Evolutionary conservation across 2,888 invertebrate genomes (phyloP).

Genomic region (Andricus quercusramuli): DNA sequence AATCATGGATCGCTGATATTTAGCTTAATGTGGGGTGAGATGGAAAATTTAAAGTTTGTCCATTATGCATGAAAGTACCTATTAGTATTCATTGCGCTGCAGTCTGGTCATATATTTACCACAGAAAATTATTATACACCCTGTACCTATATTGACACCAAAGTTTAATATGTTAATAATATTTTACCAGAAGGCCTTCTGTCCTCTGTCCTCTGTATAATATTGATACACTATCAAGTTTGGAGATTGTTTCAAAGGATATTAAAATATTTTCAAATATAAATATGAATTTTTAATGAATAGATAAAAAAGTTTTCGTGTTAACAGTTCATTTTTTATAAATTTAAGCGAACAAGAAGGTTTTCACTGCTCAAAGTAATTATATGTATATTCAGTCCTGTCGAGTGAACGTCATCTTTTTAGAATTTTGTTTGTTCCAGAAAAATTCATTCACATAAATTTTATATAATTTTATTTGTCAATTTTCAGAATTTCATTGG

Average conservation of each 20-base stretch:
- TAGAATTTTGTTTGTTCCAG: too few species aligned
- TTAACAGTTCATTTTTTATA: too few species aligned
- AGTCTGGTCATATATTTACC: not conserved
- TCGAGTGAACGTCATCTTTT: too few species aligned
- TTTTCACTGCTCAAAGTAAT: too few species aligned
- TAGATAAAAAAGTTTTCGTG: too few species aligned
- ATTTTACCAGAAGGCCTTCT: not conserved
- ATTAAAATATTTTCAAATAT: not conserved
- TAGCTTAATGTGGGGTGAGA: not conserved
- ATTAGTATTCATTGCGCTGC: slow-evolving; percentile 3
- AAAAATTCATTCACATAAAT: too few species aligned
- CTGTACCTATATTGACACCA: not conserved
- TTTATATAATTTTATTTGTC: too few species aligned
- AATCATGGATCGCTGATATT: not conserved
- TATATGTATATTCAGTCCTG: too few species aligned
- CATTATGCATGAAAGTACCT: slow-evolving; percentile 4
- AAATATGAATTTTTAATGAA: too few species aligned
- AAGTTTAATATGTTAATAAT: not conserved
- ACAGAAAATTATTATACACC: not conserved
- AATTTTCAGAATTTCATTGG: too few species aligned
- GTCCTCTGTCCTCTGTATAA: not conserved
- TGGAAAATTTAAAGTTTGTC: not conserved
- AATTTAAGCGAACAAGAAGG: too few species aligned
- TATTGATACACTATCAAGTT: too few species aligned
- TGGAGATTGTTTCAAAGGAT: not conserved